Conservation (phyloP, 2,113 vertebrate genomes). For the Pomatorhinus ruficollis region DNA sequence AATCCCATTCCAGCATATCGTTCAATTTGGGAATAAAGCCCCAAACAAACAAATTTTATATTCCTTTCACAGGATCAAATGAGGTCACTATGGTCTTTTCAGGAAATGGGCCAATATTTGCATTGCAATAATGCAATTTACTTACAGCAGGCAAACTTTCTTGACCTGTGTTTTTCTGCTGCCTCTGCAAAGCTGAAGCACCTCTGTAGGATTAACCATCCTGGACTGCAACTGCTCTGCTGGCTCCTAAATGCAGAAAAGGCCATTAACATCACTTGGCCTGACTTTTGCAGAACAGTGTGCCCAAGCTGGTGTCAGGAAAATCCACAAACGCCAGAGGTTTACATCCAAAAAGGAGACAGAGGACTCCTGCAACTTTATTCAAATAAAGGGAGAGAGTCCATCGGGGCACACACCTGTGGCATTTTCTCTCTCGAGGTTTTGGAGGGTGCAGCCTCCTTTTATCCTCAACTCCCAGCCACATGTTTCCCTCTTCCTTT, state of each 20-base stretch:
- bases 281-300: neutral
- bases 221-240: neutral
- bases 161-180: neutral
- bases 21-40: neutral
- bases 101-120: neutral
- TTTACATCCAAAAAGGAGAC: neutral
- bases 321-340: neutral
- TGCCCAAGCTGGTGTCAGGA: neutral
- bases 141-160: neutral
- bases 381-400: accelerated
- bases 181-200: neutral
- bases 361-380: neutral
- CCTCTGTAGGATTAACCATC: neutral
- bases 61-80: neutral
- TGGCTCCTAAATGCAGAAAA: neutral
- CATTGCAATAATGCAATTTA: neutral
- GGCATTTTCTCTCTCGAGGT: accelerated
- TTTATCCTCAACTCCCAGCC: accelerated
- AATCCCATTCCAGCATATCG: neutral
- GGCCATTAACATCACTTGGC: neutral
- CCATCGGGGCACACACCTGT: accelerated
- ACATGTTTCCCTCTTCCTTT: neutral
- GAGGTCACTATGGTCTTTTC: neutral
- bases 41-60: neutral
- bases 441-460: accelerated